Evolutionary conservation across 2,888 invertebrate species (phyloP), one percentile per base, ranked within the genome.

Genomic region (Watsonalla cultraria): DNA sequence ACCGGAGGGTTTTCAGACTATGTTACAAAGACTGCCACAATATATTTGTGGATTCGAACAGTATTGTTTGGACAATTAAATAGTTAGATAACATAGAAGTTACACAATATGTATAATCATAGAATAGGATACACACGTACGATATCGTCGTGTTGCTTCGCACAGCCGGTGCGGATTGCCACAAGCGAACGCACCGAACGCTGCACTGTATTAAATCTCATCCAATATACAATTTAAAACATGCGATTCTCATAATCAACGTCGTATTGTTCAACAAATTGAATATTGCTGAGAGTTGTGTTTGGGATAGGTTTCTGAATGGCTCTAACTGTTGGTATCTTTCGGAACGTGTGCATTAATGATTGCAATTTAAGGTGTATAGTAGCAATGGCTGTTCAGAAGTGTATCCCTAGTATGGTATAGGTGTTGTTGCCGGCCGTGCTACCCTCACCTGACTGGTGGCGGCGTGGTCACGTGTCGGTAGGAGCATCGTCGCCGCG

Each of bases 101-200:
- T 71, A 59, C 45, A 46, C 52, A 70, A 71, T 68, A 70, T 56
- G 59, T 60, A 66, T 64, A 24, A 24, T 24, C 24, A 24, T 77
- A 72, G 65, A 62, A 51, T 76, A 70, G 70, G 65, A 60, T 63
- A 61, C 62, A 61, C 67, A 68, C 71, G 71, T 72, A 64, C 59
- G 73, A 65, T 60, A 61, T 73, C 70, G 74, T 69, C 70, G 74
- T 69, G 66, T 71, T 55, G 76, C 80, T 81, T 80, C 54, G 66
- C 72, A 58, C 60, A 57, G 55, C 60, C 62, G 63, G 74, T 49
- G 33, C 47, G 54, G 55, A 53, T 55, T 58, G 54, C 53, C 45
- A 13, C 59, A 61, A 51, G 54, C 45, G 57, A 58, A 49, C 54
- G 57, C 49, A 47, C 49, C 47, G 52, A 48, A 11, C 5, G 15